Conservation (phyloP, 2,797 vertebrate genomes). For the Micromesistius poutassou region DNA sequence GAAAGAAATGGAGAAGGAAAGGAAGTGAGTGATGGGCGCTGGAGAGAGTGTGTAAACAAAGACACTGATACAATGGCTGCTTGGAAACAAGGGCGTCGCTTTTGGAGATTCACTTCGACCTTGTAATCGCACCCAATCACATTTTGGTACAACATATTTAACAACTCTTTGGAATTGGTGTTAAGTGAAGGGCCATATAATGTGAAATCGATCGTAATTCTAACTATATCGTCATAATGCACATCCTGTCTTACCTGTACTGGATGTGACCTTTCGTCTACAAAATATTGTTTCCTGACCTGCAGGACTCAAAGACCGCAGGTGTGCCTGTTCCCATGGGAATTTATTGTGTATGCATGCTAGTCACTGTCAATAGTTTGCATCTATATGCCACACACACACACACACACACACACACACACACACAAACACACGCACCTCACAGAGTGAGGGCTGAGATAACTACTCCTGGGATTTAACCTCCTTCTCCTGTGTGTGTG, state of each 20-base stretch:
- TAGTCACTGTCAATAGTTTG: not conserved
- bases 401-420: slow-evolving; percentile 7
- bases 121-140: no score
- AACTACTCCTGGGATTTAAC: slow-evolving; percentile 1
- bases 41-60: not conserved
- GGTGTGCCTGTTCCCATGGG: slow-evolving; percentile 19
- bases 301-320: slow-evolving; percentile 20
- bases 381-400: slow-evolving; percentile 1
- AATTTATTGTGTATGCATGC: slow-evolving; percentile 4
- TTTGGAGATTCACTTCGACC: no score
- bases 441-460: not conserved
- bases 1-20: not conserved
- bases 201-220: not conserved
- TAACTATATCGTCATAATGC: not conserved
- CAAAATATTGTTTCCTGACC: slow-evolving; percentile 2
- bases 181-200: not conserved
- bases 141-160: no score
- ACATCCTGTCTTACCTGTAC: not conserved
- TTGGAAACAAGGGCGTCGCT: no score
- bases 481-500: not conserved
- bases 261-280: not conserved
- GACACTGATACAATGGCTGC: not conserved
- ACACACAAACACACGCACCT: slow-evolving; percentile 7
- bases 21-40: not conserved
- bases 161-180: not conserved